Conservation (phyloP, 1,140 invertebrate species). For the Ceratosolen fusciceps region DNA sequence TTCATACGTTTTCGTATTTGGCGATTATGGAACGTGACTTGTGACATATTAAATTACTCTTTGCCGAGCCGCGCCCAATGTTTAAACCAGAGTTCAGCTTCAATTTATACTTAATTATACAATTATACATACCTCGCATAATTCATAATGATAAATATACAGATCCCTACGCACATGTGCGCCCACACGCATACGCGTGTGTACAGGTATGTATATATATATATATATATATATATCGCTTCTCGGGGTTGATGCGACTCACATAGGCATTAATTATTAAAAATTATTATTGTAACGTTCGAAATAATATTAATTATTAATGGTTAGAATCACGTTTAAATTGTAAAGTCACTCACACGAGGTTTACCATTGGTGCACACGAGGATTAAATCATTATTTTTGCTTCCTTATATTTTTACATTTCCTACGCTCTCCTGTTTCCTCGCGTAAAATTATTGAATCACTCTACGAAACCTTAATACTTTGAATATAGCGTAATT, state of each 20-base stretch:
- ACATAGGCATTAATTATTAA: constrained; percentile 34
- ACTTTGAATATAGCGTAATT: constrained; percentile 32
- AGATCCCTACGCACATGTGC: not conserved
- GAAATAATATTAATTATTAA: no score
- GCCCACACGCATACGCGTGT: constrained; percentile 12
- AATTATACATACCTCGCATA: constrained; percentile 38
- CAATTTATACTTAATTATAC: constrained; percentile 31
- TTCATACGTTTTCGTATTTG: not conserved
- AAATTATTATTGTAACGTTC: constrained; percentile 36
- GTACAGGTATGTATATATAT: not conserved
- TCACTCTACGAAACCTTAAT: constrained; percentile 35
- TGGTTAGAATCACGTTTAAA: constrained; percentile 23
- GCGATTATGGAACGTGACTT: constrained; percentile 2
- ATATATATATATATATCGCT: constrained; percentile 32
- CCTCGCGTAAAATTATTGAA: constrained; percentile 22
- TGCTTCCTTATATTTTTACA: not conserved
- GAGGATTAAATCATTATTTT: constrained; percentile 9
- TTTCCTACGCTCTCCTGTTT: not conserved
- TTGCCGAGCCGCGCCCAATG: constrained; percentile 10
- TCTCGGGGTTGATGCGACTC: constrained; percentile 45
- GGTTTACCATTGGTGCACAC: not conserved
- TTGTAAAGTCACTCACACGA: constrained; percentile 11
- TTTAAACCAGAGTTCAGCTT: constrained; percentile 23
- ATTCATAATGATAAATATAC: constrained; percentile 41
- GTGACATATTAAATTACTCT: constrained; percentile 4